Base-by-base conservation (phyloP, 2,797 vertebrate species). In the Sternarchorhynchus goeldii region DNA sequence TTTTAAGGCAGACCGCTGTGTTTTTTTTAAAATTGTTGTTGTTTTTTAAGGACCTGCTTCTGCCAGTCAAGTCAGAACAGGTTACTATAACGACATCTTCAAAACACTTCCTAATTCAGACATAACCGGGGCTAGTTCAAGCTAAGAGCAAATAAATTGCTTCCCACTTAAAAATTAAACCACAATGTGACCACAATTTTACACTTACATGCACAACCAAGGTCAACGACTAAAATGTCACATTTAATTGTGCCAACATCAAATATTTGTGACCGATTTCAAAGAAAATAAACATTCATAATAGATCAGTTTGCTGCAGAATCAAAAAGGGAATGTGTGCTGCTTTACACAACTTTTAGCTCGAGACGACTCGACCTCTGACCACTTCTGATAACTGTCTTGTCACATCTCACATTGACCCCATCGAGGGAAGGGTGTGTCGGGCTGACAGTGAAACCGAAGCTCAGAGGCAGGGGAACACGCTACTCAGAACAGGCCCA, bases 41-140 rank as follows among this genome's bases (percentile, higher is more conserved):
- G 34, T 57, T 73, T 45, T 78, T 78, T 73, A 41, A 57, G 69
- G 55, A 59, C 31, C 1, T 14, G 17, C 74, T 29, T 29, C 50
- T 17, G 45, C 21, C 18, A 18, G 53, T n/a, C 45, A 56, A 21
- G 20, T 76, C 32, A 41, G 53, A 55, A 55, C 60, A 17, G 60
- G 59, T 10, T 36, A 63, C 41, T 41, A 36, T 65, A 56, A 58
- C 25, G 18, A 18, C 63, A 65, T 25, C 20, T 45, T 25, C 21
- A 25, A 36, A 63, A 45, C 34, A 29, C 10, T 10, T 16, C 67
- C 55, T 21, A 70, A 77, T 6, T 12, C 36, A 45, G 32, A 34
- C 18, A 69, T 5, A 70, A 18, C 20, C 16, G 7, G 25, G 2
- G n/a, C 6, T 34, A 50, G 53, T 21, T 7, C 57, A 32, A 57